Percentiles rank a stretch among this genome's conserved stretches.
These are phyloP conservation scores for Madoqua kirkii DNA, from an alignment of 2,113 vertebrate species.

Conservation along the genomic window DNA sequence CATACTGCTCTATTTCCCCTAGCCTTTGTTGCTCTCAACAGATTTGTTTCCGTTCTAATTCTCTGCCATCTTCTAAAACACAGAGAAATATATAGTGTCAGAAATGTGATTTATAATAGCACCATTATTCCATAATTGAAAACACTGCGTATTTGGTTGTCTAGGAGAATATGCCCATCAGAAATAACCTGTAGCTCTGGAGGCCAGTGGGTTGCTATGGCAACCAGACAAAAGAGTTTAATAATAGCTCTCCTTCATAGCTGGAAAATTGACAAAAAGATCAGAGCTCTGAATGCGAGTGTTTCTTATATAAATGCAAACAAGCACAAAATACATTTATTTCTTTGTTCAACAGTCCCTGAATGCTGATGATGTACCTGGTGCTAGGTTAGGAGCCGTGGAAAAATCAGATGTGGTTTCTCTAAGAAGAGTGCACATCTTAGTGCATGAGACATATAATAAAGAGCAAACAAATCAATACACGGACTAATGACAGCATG, in stretches of 20 bases:
- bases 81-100: background rate
- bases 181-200: conserved; percentile 34
- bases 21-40: background rate
- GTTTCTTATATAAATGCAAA: conserved; percentile 39
- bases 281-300: conserved; percentile 18
- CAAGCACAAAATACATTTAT: background rate
- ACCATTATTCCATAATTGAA: conserved; percentile 39
- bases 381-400: background rate
- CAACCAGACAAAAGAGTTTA: conserved; percentile 51
- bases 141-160: background rate
- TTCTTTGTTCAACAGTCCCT: conserved; percentile 17
- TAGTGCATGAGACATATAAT: background rate
- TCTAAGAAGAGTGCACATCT: background rate
- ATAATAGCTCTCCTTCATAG: conserved; percentile 50
- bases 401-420: background rate
- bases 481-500: background rate
- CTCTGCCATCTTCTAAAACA: background rate
- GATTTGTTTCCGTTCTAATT: background rate
- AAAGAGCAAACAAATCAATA: background rate
- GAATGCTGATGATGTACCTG: background rate
- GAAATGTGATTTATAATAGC: conserved; percentile 38
- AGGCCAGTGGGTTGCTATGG: conserved; percentile 47
- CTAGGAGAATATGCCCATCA: conserved; percentile 13
- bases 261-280: conserved; percentile 50
- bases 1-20: background rate